Conservation (phyloP, 2,113 vertebrate genomes). For the Lutjanus erythropterus region DNA sequence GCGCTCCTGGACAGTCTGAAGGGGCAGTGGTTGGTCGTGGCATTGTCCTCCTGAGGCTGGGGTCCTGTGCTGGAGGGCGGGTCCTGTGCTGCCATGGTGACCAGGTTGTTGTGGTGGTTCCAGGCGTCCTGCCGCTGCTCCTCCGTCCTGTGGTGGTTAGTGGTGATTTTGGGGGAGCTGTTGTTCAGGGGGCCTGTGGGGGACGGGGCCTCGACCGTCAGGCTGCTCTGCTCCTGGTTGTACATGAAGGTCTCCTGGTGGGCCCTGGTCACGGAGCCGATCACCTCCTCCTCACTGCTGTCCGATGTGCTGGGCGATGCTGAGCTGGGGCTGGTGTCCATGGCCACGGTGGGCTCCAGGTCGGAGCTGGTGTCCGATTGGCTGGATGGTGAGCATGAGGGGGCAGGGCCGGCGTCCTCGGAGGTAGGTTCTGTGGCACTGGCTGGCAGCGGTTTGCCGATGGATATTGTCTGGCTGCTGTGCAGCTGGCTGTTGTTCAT, state of each 20-base stretch:
- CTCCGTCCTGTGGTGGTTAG: constrained; percentile 49
- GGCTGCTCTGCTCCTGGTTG: constrained; percentile 89
- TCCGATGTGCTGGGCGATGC: constrained; percentile 80
- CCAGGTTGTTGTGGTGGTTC: constrained; percentile 80
- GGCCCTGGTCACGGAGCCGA: constrained; percentile 90
- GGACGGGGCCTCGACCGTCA: constrained; percentile 63
- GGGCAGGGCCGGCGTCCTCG: constrained; percentile 71
- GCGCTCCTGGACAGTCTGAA: constrained; percentile 84
- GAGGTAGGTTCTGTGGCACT: constrained; percentile 62
- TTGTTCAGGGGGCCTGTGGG: constrained; percentile 54
- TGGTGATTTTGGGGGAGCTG: neutral
- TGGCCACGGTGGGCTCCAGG: constrained; percentile 51
- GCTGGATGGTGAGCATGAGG: constrained; percentile 75
- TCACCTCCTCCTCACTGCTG: constrained; percentile 92
- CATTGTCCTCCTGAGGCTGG: constrained; percentile 59
- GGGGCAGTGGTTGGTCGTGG: constrained; percentile 79
- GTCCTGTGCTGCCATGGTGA: constrained; percentile 70
- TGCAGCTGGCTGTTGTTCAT: constrained; percentile 88
- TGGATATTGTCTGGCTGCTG: constrained; percentile 53
- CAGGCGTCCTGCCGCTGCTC: constrained; percentile 75
- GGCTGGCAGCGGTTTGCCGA: constrained; percentile 41
- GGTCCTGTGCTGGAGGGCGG: constrained; percentile 71
- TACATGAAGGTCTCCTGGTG: constrained; percentile 96
- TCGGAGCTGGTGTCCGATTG: constrained; percentile 65
- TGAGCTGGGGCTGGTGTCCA: constrained; percentile 80